Evolutionary conservation across 1,140 invertebrate species (phyloP).

Genomic region (Drosophila pachea): DNA sequence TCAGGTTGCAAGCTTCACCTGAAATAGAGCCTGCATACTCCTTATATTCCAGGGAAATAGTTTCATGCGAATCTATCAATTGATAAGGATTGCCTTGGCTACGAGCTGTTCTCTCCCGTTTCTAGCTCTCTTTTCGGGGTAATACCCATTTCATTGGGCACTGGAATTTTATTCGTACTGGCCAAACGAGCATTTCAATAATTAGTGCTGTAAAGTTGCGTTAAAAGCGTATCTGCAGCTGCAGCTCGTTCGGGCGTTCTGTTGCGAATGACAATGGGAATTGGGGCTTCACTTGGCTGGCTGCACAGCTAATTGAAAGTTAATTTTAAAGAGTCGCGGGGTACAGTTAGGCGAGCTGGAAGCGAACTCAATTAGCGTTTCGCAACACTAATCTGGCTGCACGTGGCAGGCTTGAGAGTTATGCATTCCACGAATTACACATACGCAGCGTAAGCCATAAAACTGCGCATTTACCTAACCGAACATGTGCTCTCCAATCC

Average conservation of each 20-base stretch:
- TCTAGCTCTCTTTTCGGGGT: neutral
- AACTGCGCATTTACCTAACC: constrained; percentile 57
- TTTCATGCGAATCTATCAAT: no score
- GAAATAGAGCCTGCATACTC: no score
- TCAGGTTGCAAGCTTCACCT: no score
- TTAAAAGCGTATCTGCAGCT: neutral
- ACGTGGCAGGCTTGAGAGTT: constrained; percentile 20
- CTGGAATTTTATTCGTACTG: neutral
- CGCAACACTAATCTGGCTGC: constrained; percentile 45
- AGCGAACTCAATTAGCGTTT: constrained; percentile 15
- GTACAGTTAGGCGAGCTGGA: constrained; percentile 23
- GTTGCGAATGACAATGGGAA: constrained; percentile 6
- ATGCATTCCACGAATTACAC: constrained; percentile 25
- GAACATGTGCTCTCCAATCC: constrained; percentile 55
- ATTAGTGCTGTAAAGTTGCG: neutral
- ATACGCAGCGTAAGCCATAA: constrained; percentile 38
- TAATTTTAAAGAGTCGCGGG: constrained; percentile 42
- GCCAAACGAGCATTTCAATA: neutral
- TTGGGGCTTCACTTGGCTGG: neutral
- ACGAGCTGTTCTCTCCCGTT: no score
- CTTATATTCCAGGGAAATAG: no score
- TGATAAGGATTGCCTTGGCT: no score
- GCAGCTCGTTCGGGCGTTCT: neutral
- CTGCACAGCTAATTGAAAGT: constrained; percentile 59
- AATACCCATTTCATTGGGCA: neutral